Evolutionary conservation across 2,797 vertebrate genomes (phyloP).

Genomic region (Galago senegalensis): DNA sequence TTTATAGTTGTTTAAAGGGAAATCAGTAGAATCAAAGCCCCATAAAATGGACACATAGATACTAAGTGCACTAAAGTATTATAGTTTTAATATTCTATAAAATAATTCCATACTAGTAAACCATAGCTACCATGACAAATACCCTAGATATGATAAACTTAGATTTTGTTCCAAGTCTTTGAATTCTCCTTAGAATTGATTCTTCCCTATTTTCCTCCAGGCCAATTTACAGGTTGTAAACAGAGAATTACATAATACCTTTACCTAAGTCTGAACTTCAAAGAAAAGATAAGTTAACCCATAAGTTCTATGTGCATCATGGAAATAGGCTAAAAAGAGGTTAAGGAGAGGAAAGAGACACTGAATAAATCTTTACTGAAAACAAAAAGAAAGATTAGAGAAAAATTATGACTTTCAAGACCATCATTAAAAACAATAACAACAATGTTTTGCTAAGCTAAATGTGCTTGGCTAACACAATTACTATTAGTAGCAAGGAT

Average conservation of each 20-base stretch:
- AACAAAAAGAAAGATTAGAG: not conserved
- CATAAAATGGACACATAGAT: not conserved
- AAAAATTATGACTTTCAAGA: not conserved
- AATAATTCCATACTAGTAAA: not conserved
- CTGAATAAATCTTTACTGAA: not conserved
- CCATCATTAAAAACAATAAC: not conserved
- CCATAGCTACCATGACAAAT: not conserved
- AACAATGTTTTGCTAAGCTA: not conserved
- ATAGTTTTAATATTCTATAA: constrained; percentile 6
- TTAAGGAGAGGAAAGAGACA: not conserved
- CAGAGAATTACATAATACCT: constrained; percentile 11
- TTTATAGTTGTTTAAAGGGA: not conserved
- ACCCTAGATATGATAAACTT: constrained; percentile 18
- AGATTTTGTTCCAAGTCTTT: constrained; percentile 20
- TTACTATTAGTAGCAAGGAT: not conserved
- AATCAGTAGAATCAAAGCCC: not conserved
- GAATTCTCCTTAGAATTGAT: not conserved
- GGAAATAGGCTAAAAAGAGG: constrained; percentile 1
- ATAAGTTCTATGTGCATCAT: not conserved
- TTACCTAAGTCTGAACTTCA: constrained; percentile 53
- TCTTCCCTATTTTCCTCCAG: not conserved
- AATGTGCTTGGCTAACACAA: not conserved
- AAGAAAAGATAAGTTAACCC: constrained; percentile 25
- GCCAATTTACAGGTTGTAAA: constrained; percentile 6
- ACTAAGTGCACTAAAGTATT: not conserved